Base-by-base conservation (phyloP, 2,888 invertebrate genomes). In the Pogonocherus hispidulus region DNA sequence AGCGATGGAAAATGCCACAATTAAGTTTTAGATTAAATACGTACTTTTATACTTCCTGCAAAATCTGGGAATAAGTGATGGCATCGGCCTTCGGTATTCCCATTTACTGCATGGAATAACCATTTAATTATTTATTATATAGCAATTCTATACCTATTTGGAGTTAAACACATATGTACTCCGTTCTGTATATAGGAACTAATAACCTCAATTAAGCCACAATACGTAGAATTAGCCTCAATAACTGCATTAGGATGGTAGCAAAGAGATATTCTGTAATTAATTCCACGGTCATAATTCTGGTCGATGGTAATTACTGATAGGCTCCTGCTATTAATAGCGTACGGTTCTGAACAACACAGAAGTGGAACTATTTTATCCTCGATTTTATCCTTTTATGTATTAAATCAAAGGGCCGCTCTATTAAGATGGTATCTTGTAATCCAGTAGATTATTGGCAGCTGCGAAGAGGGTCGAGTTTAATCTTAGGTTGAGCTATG, bases 391-490 rank as follows among this genome's bases (percentile, higher is more conserved):
- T 19, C 55, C 55, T 52, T 27, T 52, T 37, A 27, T 55, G 37
- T 37, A 55, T 55, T 54, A 55, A 37, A 55, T 37, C 55, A 55
- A 41, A 55, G 41, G 55, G 35, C 18, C 32, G n/a, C 52, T 18
- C 18, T 55, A 37, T 41, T 55, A 55, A 37, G 41, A 55, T 41
- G 35, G 22, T 41, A 37, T 41, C 35, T 37, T 37, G 22, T 55
- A 55, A 55, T 55, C 20, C 37, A 55, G 18, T 41, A 19, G 41
- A 55, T 37, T 55, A 55, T 55, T 41, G 41, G 55, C 55, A 55
- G 55, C 41, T 41, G 35, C 9, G 19, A 20, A 41, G 37, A 55
- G 22, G 55, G 55, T 37, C 37, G 35, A 37, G 18, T 55, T 41
- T 55, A 41, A 55, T 55, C n/a, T 37, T 14, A 20, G 22, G 20